Evolutionary conservation across 2,888 invertebrate species (phyloP).

Genomic region (Euspilapteryx auroguttella): DNA sequence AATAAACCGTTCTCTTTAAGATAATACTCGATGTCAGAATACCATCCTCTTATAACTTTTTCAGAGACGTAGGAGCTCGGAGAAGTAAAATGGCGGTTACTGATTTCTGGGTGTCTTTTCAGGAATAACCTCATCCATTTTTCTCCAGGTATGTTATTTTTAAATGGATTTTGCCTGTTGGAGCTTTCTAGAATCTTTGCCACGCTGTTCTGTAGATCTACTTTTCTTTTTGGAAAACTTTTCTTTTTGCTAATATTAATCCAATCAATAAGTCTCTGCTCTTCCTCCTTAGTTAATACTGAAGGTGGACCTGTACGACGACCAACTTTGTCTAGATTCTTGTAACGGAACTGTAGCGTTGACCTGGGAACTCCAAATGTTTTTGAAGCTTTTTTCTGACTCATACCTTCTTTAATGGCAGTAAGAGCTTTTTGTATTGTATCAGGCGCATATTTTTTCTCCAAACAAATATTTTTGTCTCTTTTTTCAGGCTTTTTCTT

Average conservation of each 20-base stretch:
- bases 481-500: too few species aligned
- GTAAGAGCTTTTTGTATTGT: too few species aligned
- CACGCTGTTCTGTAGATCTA: slow-evolving; percentile 7
- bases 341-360: slow-evolving; percentile 7
- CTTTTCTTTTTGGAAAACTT: slow-evolving; percentile 9
- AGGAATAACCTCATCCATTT: slow-evolving; percentile 12
- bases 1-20: slow-evolving; percentile 10
- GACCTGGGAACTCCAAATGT: slow-evolving; percentile 9
- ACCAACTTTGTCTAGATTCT: too few species aligned
- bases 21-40: background rate
- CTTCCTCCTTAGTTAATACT: slow-evolving; percentile 8
- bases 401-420: slow-evolving; percentile 7
- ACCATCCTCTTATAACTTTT: slow-evolving; percentile 2
- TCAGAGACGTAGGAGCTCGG: slow-evolving; percentile 1
- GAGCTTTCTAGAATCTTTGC: slow-evolving; percentile 6
- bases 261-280: slow-evolving; percentile 4
- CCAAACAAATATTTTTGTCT: too few species aligned
- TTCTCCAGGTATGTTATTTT: slow-evolving; percentile 9
- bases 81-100: slow-evolving; percentile 4
- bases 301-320: slow-evolving; percentile 1
- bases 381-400: slow-evolving; percentile 8
- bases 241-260: slow-evolving; percentile 5
- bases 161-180: slow-evolving; percentile 4
- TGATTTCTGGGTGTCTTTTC: slow-evolving; percentile 11
- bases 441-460: too few species aligned